phyloP scores from a whole-genome alignment of 2,888 invertebrate genomes.

The Eupithecia subumbrata region DNA sequence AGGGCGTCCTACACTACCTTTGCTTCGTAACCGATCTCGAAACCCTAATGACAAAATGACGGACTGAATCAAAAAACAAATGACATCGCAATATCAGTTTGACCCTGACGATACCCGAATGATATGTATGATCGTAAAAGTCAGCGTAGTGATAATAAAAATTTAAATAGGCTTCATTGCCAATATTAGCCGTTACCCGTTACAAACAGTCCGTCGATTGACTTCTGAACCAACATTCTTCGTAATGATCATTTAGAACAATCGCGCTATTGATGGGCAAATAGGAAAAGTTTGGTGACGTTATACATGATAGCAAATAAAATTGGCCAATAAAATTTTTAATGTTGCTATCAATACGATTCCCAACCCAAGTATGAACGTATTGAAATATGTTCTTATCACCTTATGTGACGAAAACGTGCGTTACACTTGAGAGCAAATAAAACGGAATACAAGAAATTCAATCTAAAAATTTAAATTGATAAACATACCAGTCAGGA shows the following conservation, averaged over 20 bases:
- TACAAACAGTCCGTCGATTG: slow-evolving; percentile 47
- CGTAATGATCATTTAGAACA: slow-evolving; percentile 42
- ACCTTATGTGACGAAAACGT: background rate
- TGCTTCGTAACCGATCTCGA: too few relatives aligned
- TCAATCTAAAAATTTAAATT: background rate
- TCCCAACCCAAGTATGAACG: background rate
- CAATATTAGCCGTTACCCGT: slow-evolving; percentile 41
- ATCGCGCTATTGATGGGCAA: slow-evolving; percentile 29
- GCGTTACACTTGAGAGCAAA: background rate
- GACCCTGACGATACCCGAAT: slow-evolving; percentile 30
- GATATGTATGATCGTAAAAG: slow-evolving; percentile 48
- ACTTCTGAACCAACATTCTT: slow-evolving; percentile 47
- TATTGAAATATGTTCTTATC: background rate
- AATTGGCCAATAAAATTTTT: background rate
- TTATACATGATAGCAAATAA: background rate
- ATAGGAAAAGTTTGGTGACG: background rate
- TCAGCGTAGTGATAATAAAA: slow-evolving; percentile 55
- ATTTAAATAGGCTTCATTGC: slow-evolving; percentile 52
- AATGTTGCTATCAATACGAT: background rate
- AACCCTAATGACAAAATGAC: background rate
- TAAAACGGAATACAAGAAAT: background rate
- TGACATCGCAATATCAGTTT: slow-evolving; percentile 19
- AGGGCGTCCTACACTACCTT: too few relatives aligned
- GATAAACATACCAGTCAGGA: background rate
- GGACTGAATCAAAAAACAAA: background rate